Conservation (phyloP, 2,113 vertebrate species). For the Corynorhinus townsendii region DNA sequence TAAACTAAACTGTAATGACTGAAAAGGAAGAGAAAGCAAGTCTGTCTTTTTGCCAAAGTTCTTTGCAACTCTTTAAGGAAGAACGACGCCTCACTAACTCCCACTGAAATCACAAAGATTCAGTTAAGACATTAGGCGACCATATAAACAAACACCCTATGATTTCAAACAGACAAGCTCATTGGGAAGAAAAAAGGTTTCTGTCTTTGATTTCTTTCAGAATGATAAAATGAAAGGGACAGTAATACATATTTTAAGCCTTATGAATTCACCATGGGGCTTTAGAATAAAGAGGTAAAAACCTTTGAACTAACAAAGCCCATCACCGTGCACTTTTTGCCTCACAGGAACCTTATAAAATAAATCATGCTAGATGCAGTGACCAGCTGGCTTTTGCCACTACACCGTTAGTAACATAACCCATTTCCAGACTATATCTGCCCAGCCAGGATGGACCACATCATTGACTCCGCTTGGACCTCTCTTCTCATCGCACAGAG, state of each 20-base stretch:
- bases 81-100: constrained; percentile 50
- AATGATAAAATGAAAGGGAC: constrained; percentile 97
- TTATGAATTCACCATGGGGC: constrained; percentile 95
- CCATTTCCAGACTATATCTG: constrained; percentile 81
- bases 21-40: constrained; percentile 39
- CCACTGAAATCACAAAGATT: constrained; percentile 72
- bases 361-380: constrained; percentile 80
- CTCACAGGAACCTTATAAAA: constrained; percentile 88
- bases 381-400: constrained; percentile 83
- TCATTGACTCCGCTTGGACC: constrained; percentile 79
- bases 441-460: constrained; percentile 65
- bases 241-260: constrained; percentile 99
- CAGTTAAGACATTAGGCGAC: constrained; percentile 80
- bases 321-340: constrained; percentile 87
- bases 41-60: constrained; percentile 51
- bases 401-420: constrained; percentile 80
- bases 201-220: constrained; percentile 94
- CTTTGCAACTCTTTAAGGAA: constrained; percentile 53
- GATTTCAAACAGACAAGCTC: constrained; percentile 90
- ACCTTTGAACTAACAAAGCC: constrained; percentile 99
- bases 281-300: constrained; percentile 97
- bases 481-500: constrained; percentile 81
- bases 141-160: constrained; percentile 83
- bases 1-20: constrained; percentile 32
- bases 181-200: constrained; percentile 84